Evolutionary conservation across 1,140 invertebrate species (phyloP), one percentile per base, ranked within the genome.

Genomic region (Bombus picipes): DNA sequence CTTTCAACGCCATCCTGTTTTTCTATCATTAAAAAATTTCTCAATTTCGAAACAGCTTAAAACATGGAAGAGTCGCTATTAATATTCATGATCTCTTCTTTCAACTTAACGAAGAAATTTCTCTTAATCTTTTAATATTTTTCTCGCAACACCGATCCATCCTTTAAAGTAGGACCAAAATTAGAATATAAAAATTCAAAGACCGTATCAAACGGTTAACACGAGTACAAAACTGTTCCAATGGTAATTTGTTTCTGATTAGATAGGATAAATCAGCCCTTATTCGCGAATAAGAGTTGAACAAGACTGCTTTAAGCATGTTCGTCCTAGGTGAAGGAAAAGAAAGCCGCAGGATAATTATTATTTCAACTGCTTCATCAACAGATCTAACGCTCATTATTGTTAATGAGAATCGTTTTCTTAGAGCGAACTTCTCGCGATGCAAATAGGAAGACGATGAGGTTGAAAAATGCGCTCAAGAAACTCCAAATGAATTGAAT

Each of bases 111-210:
- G 28, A 28, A 4, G 10, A n/a, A 62, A 62, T 62, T n/a, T 62
- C 0, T n/a, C 12, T 62, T 0, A 4, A n/a, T 22, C 47, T 22
- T 53, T 22, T 22, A 22, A 53, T 53, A n/a, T 62, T 62, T 62
- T 28, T 4, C 28, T 62, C n/a, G 1, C 10, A 62, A n/a, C 10
- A n/a, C 10, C 10, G 59, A 28, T 4, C 57, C n/a, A 2, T 53
- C 10, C 12, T n/a, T n/a, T 13, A 0, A n/a, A 13, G 12, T 0
- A 0, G 25, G 12, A 13, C 0, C 0, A 62, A n/a, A 13, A 28
- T 59, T 12, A 12, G 57, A 28, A 8, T 28, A 59, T 28, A 3
- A 59, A 59, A 59, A 59, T 59, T 59, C 57, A 12, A 10, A 59
- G 57, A 28, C 3, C 25, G 25, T 59, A 28, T 12, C 0, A 18